phyloP scores from a whole-genome alignment of 2,888 invertebrate genomes.

The Philopedon plagiatum region DNA sequence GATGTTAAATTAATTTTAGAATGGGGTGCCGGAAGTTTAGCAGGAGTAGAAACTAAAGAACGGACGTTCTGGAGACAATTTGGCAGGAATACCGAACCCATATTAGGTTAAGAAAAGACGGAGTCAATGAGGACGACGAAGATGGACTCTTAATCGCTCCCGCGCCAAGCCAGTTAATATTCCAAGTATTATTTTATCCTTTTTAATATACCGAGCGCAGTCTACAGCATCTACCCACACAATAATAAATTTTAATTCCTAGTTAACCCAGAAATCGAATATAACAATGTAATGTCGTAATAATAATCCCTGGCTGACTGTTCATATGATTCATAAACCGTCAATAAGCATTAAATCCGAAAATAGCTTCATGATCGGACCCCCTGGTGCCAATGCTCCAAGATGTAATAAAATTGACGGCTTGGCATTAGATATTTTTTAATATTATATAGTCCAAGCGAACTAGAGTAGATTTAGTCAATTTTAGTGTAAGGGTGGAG shows the following conservation, averaged over 20 bases:
- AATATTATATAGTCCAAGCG: background rate
- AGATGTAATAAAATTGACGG: conserved; percentile 23
- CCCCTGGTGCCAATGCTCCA: conserved; percentile 28
- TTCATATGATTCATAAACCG: conserved; percentile 30
- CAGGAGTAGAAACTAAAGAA: too few species aligned
- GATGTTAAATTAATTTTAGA: too few species aligned
- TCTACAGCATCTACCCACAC: background rate
- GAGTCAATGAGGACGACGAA: too few species aligned
- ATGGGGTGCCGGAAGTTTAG: too few species aligned
- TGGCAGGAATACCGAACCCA: too few species aligned
- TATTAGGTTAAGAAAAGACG: too few species aligned
- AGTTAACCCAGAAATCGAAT: background rate
- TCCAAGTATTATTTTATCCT: background rate
- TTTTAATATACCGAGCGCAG: background rate
- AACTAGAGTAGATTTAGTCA: background rate
- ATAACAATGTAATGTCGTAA: conserved; percentile 12
- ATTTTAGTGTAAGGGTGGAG: too few species aligned
- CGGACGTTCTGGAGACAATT: too few species aligned
- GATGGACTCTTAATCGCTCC: too few species aligned
- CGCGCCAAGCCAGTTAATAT: too few species aligned
- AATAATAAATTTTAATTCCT: conserved; percentile 1
- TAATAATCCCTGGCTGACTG: conserved; percentile 12
- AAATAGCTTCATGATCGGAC: conserved; percentile 29
- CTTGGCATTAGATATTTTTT: conserved; percentile 2
- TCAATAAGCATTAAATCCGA: conserved; percentile 35